Conservation (phyloP, 2,888 invertebrate species). For the Muschampia plurimacula region DNA sequence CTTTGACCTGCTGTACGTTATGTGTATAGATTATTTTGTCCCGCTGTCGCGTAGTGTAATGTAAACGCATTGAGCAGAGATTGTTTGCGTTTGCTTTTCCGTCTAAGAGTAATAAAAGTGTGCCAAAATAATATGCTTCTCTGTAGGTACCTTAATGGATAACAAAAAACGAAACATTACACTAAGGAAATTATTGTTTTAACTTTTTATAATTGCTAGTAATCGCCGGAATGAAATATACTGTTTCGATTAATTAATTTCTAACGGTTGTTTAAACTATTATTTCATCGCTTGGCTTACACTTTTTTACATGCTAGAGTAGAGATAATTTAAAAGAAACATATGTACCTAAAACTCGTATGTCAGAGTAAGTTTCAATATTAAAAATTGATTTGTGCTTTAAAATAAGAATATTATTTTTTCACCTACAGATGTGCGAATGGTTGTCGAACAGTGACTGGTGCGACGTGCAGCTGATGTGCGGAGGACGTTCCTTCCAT, state of each 20-base stretch:
- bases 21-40: slow-evolving; percentile 71
- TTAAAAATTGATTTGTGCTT: no score
- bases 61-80: slow-evolving; percentile 26
- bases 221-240: slow-evolving; percentile 28
- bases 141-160: slow-evolving; percentile 47
- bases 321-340: no score
- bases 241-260: neutral
- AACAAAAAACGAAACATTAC: neutral
- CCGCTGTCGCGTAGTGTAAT: slow-evolving; percentile 48
- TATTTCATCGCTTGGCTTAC: no score
- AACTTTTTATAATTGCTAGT: slow-evolving; percentile 52
- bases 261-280: neutral
- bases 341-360: no score
- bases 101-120: slow-evolving; percentile 64
- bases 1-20: slow-evolving; percentile 72
- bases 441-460: slow-evolving; percentile 71
- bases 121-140: slow-evolving; percentile 65
- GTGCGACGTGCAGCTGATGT: slow-evolving; percentile 88
- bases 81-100: neutral
- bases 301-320: no score
- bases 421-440: slow-evolving; percentile 68
- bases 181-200: slow-evolving; percentile 1
- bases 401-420: neutral
- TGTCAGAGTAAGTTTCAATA: no score
- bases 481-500: slow-evolving; percentile 82